phyloP scores from a whole-genome alignment of 2,888 invertebrate species.

The Microdon myrmicae region DNA sequence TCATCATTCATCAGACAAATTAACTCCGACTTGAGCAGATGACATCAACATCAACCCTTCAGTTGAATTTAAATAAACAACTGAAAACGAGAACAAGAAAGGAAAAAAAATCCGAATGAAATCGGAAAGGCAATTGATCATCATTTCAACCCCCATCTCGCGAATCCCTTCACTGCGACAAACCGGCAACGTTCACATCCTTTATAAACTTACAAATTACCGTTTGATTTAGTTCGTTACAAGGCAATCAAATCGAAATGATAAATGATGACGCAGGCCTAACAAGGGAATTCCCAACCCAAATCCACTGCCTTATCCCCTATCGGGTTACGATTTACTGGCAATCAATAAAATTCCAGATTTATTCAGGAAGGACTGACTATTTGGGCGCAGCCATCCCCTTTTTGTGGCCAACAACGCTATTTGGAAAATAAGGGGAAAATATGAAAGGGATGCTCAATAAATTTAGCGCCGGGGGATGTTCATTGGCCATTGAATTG shows the following conservation, averaged over 20 bases:
- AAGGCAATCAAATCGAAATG: slow-evolving; percentile 55
- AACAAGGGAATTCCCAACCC: no score
- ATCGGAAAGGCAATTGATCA: slow-evolving; percentile 42
- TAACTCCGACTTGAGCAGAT: slow-evolving; percentile 39
- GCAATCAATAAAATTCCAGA: no score
- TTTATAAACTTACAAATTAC: slow-evolving; percentile 55
- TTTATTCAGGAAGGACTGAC: no score
- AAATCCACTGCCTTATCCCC: no score
- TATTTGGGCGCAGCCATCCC: no score
- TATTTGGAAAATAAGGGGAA: no score
- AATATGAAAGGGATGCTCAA: no score
- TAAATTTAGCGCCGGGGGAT: no score
- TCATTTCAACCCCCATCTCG: slow-evolving; percentile 36
- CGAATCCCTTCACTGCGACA: slow-evolving; percentile 3
- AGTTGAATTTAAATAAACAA: no score
- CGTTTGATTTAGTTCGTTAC: slow-evolving; percentile 56
- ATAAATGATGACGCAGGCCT: slow-evolving; percentile 53
- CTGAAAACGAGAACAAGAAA: slow-evolving; percentile 15
- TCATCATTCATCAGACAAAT: slow-evolving; percentile 39
- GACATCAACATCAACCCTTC: slow-evolving; percentile 40
- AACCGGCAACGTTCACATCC: slow-evolving; percentile 31
- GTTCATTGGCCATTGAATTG: no score
- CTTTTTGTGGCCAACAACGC: no score
- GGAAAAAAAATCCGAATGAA: slow-evolving; percentile 11
- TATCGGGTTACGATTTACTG: no score